These are phyloP conservation scores for Reticulitermes lucifugus DNA, from an alignment of 2,888 invertebrate species.

Conservation along the genomic window DNA sequence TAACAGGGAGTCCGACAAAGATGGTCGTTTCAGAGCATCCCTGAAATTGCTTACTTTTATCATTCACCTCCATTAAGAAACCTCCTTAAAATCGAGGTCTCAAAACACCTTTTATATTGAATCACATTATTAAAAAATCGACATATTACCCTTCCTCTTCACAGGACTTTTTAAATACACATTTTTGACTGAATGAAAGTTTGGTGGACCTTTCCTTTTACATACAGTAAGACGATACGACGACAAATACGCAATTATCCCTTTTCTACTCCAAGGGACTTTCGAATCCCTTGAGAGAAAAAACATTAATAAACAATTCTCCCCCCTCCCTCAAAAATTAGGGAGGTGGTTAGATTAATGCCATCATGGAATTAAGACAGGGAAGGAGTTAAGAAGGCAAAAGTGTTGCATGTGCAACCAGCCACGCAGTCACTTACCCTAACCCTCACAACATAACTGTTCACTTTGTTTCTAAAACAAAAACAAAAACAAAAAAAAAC, in stretches of 20 bases:
- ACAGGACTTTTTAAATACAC: slow-evolving; percentile 41
- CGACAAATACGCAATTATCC: slow-evolving; percentile 37
- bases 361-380: slow-evolving; percentile 53
- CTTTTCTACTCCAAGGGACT: slow-evolving; percentile 23
- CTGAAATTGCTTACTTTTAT: slow-evolving; percentile 50
- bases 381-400: slow-evolving; percentile 50
- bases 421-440: slow-evolving; percentile 26
- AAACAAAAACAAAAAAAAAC: slow-evolving; percentile 41
- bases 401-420: slow-evolving; percentile 40
- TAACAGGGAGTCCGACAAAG: slow-evolving; percentile 50
- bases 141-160: slow-evolving; percentile 47
- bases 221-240: slow-evolving; percentile 53
- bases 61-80: slow-evolving; percentile 52
- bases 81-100: slow-evolving; percentile 50
- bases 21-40: slow-evolving; percentile 45
- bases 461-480: slow-evolving; percentile 26
- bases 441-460: slow-evolving; percentile 34
- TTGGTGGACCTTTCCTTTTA: slow-evolving; percentile 53
- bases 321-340: slow-evolving; percentile 43
- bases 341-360: slow-evolving; percentile 49
- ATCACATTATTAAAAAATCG: slow-evolving; percentile 45
- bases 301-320: slow-evolving; percentile 39
- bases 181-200: slow-evolving; percentile 53
- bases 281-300: slow-evolving; percentile 34
- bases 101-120: slow-evolving; percentile 43